These are phyloP conservation scores for Cephus rjabovi DNA, from an alignment of 2,888 invertebrate species.

Conservation along the genomic window DNA sequence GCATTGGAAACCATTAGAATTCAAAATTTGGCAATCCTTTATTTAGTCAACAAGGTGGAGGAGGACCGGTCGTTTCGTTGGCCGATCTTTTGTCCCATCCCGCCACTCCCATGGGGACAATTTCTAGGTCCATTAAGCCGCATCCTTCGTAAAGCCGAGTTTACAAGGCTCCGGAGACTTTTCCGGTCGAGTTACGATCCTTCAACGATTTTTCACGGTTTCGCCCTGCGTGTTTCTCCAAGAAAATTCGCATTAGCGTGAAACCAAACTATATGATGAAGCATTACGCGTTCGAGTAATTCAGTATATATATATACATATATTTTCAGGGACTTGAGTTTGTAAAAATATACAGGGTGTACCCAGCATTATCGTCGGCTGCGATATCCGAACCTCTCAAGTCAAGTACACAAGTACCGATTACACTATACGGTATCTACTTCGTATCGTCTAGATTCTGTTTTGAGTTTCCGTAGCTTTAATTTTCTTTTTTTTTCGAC, in stretches of 20 bases:
- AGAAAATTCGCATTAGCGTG: conserved; percentile 25
- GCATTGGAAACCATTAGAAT: conserved; percentile 33
- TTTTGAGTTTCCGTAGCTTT: neutral
- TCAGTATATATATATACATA: neutral
- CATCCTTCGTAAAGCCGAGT: conserved; percentile 11
- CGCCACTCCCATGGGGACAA: conserved; percentile 20
- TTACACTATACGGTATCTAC: too few relatives aligned
- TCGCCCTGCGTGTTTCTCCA: conserved; percentile 18
- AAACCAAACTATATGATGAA: neutral
- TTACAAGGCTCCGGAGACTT: conserved; percentile 36
- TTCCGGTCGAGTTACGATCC: conserved; percentile 38
- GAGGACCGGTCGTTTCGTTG: conserved; percentile 38
- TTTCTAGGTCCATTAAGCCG: conserved; percentile 30
- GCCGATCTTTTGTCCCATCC: conserved; percentile 20
- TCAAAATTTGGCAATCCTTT: conserved; percentile 56
- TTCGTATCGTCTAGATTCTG: too few relatives aligned
- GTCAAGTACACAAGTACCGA: too few relatives aligned
- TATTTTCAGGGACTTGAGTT: neutral
- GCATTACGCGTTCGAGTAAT: neutral
- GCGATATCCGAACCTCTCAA: neutral
- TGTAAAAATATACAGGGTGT: too few relatives aligned
- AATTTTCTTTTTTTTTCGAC: neutral
- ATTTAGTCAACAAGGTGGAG: conserved; percentile 61
- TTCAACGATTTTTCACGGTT: conserved; percentile 38
- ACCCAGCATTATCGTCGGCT: neutral